Base-by-base conservation (phyloP, 2,113 vertebrate species). In the Galbula dea region DNA sequence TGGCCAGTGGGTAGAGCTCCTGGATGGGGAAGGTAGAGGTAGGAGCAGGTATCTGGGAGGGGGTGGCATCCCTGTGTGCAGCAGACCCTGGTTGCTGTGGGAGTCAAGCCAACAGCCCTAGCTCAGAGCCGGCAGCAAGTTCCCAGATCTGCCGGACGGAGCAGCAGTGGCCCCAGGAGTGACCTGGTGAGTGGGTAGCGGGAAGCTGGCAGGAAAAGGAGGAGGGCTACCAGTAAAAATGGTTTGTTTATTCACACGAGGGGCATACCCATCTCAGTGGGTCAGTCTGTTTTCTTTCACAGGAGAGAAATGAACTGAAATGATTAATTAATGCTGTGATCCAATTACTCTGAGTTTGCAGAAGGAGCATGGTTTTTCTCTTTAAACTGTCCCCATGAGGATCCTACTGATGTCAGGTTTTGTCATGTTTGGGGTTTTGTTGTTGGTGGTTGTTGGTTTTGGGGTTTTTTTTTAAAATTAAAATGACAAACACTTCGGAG, bases 281-380 rank as follows among this genome's bases (percentile, higher is more conserved):
- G 93, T 83, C 74, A 62, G 65, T 62, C 89, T 95, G 88, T 52
- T 92, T 95, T 95, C 83, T 92, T 86, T 95, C 84, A 74, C 1
- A 77, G 62, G 49, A 81, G 65, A 94, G 59, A 89, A 92, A 89
- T 87, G 76, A 96, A 91, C 93, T 65, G 86, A 89, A 94, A 90
- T 93, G 59, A 96, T 95, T 93, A 83, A 95, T 94, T 94, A 88
- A 90, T 85, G 29, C 71, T 66, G 66, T 94, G 91, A 92, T 96
- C 79, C 83, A 83, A 92, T 97, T 96, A 87, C 75, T 91, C 69
- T 7, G 83, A 88, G 78, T 92, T 93, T 93, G 87, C 78, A 92
- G 81, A 37, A 89, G 82, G 58, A 71, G 57, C 36, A 73, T 75
- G 84, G 32, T 85, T 95, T 95, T 91, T 93, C 72, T 93, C 88